phyloP scores from a whole-genome alignment of 1,140 invertebrate genomes.

The Limonius californicus region DNA sequence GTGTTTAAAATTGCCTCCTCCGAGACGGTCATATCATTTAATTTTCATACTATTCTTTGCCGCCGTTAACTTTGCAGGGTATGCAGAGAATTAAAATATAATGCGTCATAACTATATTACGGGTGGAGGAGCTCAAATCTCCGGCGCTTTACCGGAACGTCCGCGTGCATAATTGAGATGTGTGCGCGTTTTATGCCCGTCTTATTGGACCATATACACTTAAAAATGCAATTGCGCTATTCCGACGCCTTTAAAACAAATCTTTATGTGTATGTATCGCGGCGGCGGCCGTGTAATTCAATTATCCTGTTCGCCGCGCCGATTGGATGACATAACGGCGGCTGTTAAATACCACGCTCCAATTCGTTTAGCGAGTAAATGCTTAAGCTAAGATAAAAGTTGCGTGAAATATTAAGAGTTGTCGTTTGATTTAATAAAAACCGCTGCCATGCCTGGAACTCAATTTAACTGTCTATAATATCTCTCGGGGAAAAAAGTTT shows the following conservation, averaged over 20 bases:
- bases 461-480: constrained; percentile 28
- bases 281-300: constrained; percentile 3
- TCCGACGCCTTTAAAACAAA: constrained; percentile 22
- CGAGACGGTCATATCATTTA: constrained; percentile 45
- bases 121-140: constrained; percentile 30
- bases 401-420: constrained; percentile 30
- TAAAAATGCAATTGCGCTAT: constrained; percentile 12
- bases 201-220: constrained; percentile 14
- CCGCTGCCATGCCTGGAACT: constrained; percentile 18
- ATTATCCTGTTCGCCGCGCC: constrained; percentile 1
- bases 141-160: constrained; percentile 16
- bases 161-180: constrained; percentile 30
- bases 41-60: constrained; percentile 41
- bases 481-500: constrained; percentile 36
- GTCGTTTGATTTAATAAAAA: constrained; percentile 36
- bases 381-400: constrained; percentile 25
- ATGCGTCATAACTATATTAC: constrained; percentile 41
- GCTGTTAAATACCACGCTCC: constrained; percentile 20
- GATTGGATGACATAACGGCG: background rate
- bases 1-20: constrained; percentile 47
- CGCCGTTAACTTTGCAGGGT: constrained; percentile 23
- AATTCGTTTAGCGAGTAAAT: constrained; percentile 22
- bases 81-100: constrained; percentile 38
- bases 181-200: constrained; percentile 15
- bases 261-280: constrained; percentile 20